These are phyloP conservation scores for Petrolisthes cinctipes DNA, from an alignment of 2,888 invertebrate species.

Conservation along the genomic window DNA sequence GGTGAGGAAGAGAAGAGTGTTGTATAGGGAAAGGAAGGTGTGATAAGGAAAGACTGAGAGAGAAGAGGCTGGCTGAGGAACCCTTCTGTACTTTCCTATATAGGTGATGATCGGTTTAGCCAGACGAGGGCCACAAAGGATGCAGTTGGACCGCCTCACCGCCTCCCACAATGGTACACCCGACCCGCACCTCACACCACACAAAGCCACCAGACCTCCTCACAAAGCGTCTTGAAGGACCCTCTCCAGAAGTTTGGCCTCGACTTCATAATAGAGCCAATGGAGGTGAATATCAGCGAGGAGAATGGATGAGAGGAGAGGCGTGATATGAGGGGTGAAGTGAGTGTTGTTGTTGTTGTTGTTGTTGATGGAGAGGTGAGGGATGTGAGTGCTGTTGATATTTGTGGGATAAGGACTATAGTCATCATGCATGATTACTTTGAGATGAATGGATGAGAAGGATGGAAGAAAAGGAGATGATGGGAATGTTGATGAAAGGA, in stretches of 20 bases:
- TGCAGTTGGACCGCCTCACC: not conserved
- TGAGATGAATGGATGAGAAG: not conserved
- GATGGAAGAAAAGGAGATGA: slow-evolving; percentile 15
- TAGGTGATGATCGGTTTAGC: slow-evolving; percentile 32
- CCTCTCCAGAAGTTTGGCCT: slow-evolving; percentile 20
- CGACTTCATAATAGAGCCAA: not conserved
- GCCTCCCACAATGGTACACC: not conserved
- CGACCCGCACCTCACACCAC: slow-evolving; percentile 1
- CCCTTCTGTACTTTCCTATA: not conserved
- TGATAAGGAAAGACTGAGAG: slow-evolving; percentile 10
- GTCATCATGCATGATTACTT: too few species aligned
- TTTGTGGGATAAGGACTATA: too few species aligned
- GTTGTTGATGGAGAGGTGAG: not conserved
- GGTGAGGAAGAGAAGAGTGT: not conserved
- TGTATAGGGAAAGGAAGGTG: not conserved
- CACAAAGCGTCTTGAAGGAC: slow-evolving; percentile 27
- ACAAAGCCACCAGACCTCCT: not conserved
- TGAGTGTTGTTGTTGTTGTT: not conserved
- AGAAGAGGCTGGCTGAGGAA: not conserved
- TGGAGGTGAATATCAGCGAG: slow-evolving; percentile 24
- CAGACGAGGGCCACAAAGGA: not conserved
- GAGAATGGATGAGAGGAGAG: not conserved
- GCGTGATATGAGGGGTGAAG: not conserved
- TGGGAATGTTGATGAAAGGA: not conserved
- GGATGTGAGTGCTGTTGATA: not conserved